phyloP scores from a whole-genome alignment of 2,888 invertebrate species.

The Alloscopus bannaensis region DNA sequence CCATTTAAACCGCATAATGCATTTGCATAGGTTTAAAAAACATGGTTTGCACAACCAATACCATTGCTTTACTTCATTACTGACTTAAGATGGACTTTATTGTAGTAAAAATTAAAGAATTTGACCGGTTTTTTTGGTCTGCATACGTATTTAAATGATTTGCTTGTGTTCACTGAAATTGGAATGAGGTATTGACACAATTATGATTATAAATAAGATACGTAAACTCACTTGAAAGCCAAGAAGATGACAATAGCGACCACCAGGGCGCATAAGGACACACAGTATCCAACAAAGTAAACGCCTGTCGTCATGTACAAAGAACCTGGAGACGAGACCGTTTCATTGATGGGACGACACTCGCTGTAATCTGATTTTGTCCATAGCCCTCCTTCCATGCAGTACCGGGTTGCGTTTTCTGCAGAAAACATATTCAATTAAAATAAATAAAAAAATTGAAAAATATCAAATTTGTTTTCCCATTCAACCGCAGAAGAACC shows the following conservation, averaged over 20 bases:
- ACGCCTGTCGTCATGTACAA: constrained; percentile 80
- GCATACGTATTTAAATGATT: background rate
- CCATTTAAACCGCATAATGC: background rate
- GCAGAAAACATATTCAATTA: constrained; percentile 73
- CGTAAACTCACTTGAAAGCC: constrained; percentile 89
- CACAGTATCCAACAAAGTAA: constrained; percentile 89
- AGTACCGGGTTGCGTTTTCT: constrained; percentile 92
- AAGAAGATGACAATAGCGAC: constrained; percentile 91
- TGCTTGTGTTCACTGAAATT: background rate
- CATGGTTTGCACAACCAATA: background rate
- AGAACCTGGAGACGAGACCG: constrained; percentile 77
- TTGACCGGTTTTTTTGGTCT: background rate
- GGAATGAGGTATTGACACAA: background rate
- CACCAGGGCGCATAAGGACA: constrained; percentile 87
- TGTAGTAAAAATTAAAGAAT: background rate
- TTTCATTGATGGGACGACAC: constrained; percentile 75
- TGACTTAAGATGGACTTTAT: background rate
- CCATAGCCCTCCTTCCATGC: constrained; percentile 85
- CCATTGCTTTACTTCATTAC: background rate
- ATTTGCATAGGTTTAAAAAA: constrained; percentile 1
- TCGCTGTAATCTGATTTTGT: constrained; percentile 85
- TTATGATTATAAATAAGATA: background rate
- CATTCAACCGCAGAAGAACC: background rate
- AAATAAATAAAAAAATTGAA: constrained; percentile 73
- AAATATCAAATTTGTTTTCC: background rate